Evolutionary conservation across 2,797 vertebrate genomes (phyloP), one percentile per base, ranked within the genome.

Genomic region (Sebastiscus tertius): DNA sequence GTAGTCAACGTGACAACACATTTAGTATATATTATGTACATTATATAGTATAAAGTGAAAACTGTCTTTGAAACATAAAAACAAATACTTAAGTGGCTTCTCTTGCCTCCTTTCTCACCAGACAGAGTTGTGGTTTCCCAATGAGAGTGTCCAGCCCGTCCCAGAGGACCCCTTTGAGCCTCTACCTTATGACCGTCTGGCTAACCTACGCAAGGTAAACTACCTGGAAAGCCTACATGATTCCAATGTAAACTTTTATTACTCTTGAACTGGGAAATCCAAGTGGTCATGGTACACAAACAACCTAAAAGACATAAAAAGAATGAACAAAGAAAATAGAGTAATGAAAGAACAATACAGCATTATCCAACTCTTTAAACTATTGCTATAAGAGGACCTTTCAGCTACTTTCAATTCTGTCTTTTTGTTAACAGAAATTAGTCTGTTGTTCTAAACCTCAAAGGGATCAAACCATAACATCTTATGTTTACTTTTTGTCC

Each of bases 91-190:
- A n/a, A 65, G 1, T 58, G 29, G 1, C 11, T 71, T 8, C 3
- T 60, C n/a, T 72, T 56, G 0, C 14, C 16, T 72, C 5, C 8
- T 75, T 31, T 67, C 46, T 49, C 79, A 55, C 3, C 78, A 99
- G 98, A 93, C 89, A 68, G 95, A 96, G 24, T 93, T 98, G 69
- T 99, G 97, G 98, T 98, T 99, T 95, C 87, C 92, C 22, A 87
- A 62, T 83, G 92, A 95, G 3, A 88, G 79, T 82, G 83, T 94
- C 39, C 65, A 90, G 74, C 83, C 81, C 33, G 9, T 93, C 71
- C 93, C 94, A 20, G 92, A 96, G 72, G 95, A 95, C 85, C 93
- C 91, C 2, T 67, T 90, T 56, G 95, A 96, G 74, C 93, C 93
- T 3, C 33, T 94, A 27, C 93, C 94, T 26, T 96, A 93, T 59